Base-by-base conservation (phyloP, 2,113 vertebrate genomes). In the Leptosomus discolor region DNA sequence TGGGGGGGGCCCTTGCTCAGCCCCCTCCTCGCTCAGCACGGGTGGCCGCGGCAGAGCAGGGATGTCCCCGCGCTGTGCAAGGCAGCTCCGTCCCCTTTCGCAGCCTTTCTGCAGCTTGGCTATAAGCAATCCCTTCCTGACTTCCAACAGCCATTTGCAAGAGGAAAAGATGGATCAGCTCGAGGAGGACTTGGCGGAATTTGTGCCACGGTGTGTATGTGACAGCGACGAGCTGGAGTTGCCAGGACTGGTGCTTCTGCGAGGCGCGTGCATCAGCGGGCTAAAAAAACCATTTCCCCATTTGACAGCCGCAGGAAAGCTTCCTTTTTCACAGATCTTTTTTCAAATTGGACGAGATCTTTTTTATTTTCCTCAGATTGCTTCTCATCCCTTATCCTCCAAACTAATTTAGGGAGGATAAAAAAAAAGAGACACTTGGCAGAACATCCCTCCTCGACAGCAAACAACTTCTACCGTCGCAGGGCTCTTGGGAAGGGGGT, bases 381-480 rank as follows among this genome's bases (percentile, higher is more conserved):
- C 45, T 85, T 56, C 87, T 79, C 83, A 46, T 39, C 71, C 46
- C 24, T 70, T 83, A 85, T 19, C 57, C 78, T 95, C 61, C 51
- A 22, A 76, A 15, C 21, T 83, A 60, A 64, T 80, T 79, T 43
- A 75, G 20, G 51, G 20, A 88, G 11, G 53, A 77, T 41, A 6
- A 67, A 51, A 60, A 67, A 15, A 46, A 54, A 37, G 15, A 78
- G 26, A 8, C 5, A 19, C 22, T 65, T 86, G 76, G 92, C 76
- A 89, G 58, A 86, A 80, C 67, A 65, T 64, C 30, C 60, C 36
- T 53, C 46, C 48, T 71, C 3, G 3, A 45, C 5, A 29, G 11
- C 3, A 3, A 73, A 27, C 34, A 34, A 19, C 50, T 39, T n/a
- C 51, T 30, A n/a, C 22, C 18, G 1, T 34, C 8, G 0, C 19